Evolutionary conservation across 2,888 invertebrate species (phyloP), one percentile per base, ranked within the genome.

Genomic region (Peribatodes rhomboidaria): DNA sequence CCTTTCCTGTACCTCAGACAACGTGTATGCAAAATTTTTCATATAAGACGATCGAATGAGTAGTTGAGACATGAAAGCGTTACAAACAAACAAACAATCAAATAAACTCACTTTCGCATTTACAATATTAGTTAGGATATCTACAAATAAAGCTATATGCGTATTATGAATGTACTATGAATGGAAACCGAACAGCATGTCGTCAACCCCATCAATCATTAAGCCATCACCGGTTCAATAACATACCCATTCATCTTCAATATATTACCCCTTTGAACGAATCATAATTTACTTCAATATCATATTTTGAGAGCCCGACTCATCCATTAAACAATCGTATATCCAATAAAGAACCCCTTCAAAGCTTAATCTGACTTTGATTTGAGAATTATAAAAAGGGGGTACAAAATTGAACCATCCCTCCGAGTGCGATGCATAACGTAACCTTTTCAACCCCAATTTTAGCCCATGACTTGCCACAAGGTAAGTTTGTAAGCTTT

Each of bases 391-490:
- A 69, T 71, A 68, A 69, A 68, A 68, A 49, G 13, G 41, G 58
- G 59, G 46, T 41, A 31, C 27, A 54, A 42, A 35, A 16, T 49
- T 11, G 46, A 61, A 63, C 60, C 54, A 62, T 58, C 56, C 18
- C 47, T 18, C 42, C 46, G 58, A 56, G 58, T 55, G 44, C 61
- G 67, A 66, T 65, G 71, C 67, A 72, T 66, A 60, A 58, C 60
- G 67, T 67, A 67, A 64, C 72, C 74, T 74, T 75, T 76, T 73
- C 72, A 72, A 67, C 62, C 72, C 75, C 75, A 78, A 79, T 78
- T 78, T 79, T 72, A 73, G 69, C 70, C 73, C 74, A 65, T 78
- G 77, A 77, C 77, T 77, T 74, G 77, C 75, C 70, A 67, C 72
- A 72, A 74, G 72, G 68, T 64, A 41, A 44, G 64, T 52, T 65